Percentiles rank a stretch among this genome's conserved stretches.
Conservation (phyloP, 2,888 invertebrate genomes). For the Oxycera nigricornis region DNA sequence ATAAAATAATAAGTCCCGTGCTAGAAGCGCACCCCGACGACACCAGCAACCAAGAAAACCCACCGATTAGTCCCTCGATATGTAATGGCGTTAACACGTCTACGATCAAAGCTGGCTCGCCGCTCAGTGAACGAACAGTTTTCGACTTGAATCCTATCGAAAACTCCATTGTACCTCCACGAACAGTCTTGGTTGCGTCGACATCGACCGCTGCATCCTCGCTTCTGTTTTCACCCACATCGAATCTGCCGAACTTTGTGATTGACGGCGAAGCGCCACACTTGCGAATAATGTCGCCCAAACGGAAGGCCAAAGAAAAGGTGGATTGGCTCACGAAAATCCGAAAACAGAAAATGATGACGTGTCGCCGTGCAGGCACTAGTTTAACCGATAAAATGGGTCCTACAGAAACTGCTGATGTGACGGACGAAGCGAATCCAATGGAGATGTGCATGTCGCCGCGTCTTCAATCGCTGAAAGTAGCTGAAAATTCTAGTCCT, state of each 20-base stretch:
- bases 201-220: slow-evolving; percentile 43
- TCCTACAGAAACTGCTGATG: slow-evolving; percentile 36
- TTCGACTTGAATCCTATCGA: slow-evolving; percentile 41
- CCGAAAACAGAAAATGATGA: slow-evolving; percentile 64
- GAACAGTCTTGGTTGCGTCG: slow-evolving; percentile 49
- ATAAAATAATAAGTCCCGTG: slow-evolving; percentile 42
- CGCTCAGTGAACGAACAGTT: slow-evolving; percentile 51
- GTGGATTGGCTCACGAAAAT: slow-evolving; percentile 77
- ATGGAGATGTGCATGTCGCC: slow-evolving; percentile 52
- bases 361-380: slow-evolving; percentile 51
- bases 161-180: slow-evolving; percentile 42
- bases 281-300: slow-evolving; percentile 71
- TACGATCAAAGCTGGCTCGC: slow-evolving; percentile 49
- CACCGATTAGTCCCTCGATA: slow-evolving; percentile 8
- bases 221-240: slow-evolving; percentile 68
- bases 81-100: background rate
- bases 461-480: slow-evolving; percentile 55
- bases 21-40: slow-evolving; percentile 48
- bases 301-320: slow-evolving; percentile 68
- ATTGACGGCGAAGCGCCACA: slow-evolving; percentile 80
- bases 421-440: slow-evolving; percentile 10
- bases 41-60: slow-evolving; percentile 54
- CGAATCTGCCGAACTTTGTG: slow-evolving; percentile 79
- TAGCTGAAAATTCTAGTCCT: slow-evolving; percentile 48
- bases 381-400: slow-evolving; percentile 52